Base-by-base conservation (phyloP, 2,113 vertebrate species). In the Ammospiza caudacuta region DNA sequence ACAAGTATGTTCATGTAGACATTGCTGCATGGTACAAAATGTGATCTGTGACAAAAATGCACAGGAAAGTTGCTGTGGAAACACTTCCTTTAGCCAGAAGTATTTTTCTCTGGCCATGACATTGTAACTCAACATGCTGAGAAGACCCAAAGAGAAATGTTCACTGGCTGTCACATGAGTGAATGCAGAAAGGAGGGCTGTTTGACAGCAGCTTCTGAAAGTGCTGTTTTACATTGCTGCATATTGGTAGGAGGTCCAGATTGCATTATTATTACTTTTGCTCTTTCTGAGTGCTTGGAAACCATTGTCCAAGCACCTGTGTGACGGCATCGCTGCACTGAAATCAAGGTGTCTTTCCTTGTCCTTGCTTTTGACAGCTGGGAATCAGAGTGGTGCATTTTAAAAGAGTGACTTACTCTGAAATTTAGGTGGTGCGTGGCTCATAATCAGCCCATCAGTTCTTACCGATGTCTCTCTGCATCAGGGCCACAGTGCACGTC, bases 401-500 rank as follows among this genome's bases (percentile, higher is more conserved):
- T 4, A 33, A 58, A 43, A 55, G 16, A 49, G 39, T 39, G 18
- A 22, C 29, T 82, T 55, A 12, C 37, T 19, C 25, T 47, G 66
- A 77, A n/a, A 72, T 49, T 14, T 27, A 35, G 78, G 72, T 63
- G 43, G 37, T 49, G 39, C 44, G 1, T 55, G 61, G 33, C 75
- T 87, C 12, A 20, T 66, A 6, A 37, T 54, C n/a, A 69, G 62
- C 22, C 2, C 2, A 15, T 61, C n/a, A 11, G 18, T 77, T 59
- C 51, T 33, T 20, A n/a, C 0, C n/a, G n/a, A 11, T 35, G 28
- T 43, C 81, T 90, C n/a, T 47, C 16, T 61, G 29, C 29, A 16
- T 25, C 97, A 99, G 99, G 98, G 99, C 99, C 64, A 99, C 99
- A 0, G 99, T 99, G 55, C 99, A 99, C 0, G 99, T 99, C 41